Evolutionary conservation across 2,888 invertebrate genomes (phyloP), one percentile per base, ranked within the genome.

Genomic region (Chaitophorus viminalis): DNA sequence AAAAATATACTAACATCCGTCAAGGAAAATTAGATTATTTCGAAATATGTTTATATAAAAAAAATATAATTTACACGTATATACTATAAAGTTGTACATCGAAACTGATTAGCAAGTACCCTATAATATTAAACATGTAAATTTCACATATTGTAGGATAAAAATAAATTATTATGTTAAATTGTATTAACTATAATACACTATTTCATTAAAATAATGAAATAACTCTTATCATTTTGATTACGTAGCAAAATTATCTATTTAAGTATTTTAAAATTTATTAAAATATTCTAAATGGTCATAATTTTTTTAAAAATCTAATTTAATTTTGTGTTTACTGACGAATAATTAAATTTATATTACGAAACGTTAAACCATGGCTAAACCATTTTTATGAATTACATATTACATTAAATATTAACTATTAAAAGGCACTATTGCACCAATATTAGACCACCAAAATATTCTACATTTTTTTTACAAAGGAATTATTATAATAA

Each of bases 371-470:
- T 36, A 60, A 54, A 54, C 18, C 36, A 36, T 25, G n/a, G 21
- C 29, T n/a, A 31, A 33, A 74, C 36, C 31, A 36, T 11, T 75
- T 36, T 36, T 18, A 74, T 0, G 54, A 74, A 74, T 74, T 60
- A 75, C 36, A 83, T 29, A 74, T 54, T 39, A 60, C 36, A 68
- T 68, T 29, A 68, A 6, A 60, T 8, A 25, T 60, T 60, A 3
- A 25, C 25, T 60, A 74, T 36, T 39, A 21, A 29, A 60, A 9
- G 60, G 25, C 18, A 39, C 8, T 39, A 39, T 39, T n/a, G n/a
- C n/a, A n/a, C 36, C 46, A 82, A 1, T 39, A 33, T 72, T 52
- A 25, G 82, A 52, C 82, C 82, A 82, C 72, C 72, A 52, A 81
- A 39, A 31, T 17, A 54, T 54, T 31, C 3, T 25, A 3, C 3